A percentile compares a stretch with the other conserved stretches of the same genome.
Evolutionary conservation across 2,797 vertebrate species (phyloP).

Genomic region (Pelobates cultripes): DNA sequence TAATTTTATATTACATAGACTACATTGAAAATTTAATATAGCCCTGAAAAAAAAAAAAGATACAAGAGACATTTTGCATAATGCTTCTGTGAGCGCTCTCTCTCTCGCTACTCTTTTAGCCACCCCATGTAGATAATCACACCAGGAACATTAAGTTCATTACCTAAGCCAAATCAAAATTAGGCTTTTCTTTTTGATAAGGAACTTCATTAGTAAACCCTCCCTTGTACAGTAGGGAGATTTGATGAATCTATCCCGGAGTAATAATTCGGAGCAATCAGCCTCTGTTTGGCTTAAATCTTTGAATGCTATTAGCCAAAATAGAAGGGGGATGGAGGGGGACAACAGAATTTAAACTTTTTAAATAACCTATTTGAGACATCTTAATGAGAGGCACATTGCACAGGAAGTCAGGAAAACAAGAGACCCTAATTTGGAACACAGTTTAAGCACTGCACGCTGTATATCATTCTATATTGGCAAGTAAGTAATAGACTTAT

Average conservation of each 20-base stretch:
- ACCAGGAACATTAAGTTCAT: constrained; percentile 99
- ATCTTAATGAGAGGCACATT: no score
- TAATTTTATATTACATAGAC: constrained; percentile 99
- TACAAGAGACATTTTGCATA: constrained; percentile 97
- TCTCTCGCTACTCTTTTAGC: constrained; percentile 83
- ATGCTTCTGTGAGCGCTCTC: constrained; percentile 81
- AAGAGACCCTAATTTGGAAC: no score
- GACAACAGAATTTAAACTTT: no score
- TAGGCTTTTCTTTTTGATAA: constrained; percentile 99
- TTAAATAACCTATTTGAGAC: no score
- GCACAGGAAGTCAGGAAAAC: no score
- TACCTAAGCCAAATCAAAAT: constrained; percentile 99
- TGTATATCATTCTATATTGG: no score
- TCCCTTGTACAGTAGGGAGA: constrained; percentile 97
- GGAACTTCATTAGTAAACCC: constrained; percentile 99
- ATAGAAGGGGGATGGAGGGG: no score
- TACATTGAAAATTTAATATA: constrained; percentile 97
- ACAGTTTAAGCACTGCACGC: no score
- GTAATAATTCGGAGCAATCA: constrained; percentile 98
- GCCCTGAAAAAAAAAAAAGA: constrained; percentile 90
- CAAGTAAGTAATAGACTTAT: no score
- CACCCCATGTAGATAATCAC: constrained; percentile 96
- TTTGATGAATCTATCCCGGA: constrained; percentile 98
- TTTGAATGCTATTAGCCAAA: constrained; percentile 79
- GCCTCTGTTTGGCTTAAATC: constrained; percentile 81